These are phyloP conservation scores for Artibeus lituratus DNA, from an alignment of 2,797 vertebrate species.

Conservation along the genomic window DNA sequence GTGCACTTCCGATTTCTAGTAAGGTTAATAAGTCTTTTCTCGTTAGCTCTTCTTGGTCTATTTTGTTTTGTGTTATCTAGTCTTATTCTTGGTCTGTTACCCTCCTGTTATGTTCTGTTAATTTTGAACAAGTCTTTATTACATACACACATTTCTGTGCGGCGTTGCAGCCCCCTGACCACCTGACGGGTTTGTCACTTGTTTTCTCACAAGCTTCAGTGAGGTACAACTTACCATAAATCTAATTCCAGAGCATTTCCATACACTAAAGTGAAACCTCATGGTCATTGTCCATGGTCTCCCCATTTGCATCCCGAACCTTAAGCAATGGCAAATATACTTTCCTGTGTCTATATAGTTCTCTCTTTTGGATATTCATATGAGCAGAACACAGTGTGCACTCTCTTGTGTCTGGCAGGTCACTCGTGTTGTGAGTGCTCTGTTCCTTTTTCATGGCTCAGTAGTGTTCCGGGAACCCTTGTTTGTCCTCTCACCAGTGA, in stretches of 20 bases:
- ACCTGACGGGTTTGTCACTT: neutral
- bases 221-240: neutral
- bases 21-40: neutral
- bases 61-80: neutral
- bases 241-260: neutral
- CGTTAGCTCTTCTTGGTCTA: neutral
- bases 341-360: neutral
- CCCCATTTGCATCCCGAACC: neutral
- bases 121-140: neutral
- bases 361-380: neutral
- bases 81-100: neutral
- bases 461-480: neutral
- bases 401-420: neutral
- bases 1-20: neutral
- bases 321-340: neutral
- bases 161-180: neutral
- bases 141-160: neutral
- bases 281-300: neutral
- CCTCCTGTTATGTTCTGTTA: neutral
- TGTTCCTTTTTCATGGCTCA: neutral
- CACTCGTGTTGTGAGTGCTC: neutral
- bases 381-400: neutral
- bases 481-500: neutral
- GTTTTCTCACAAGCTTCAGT: neutral
- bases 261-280: neutral